phyloP scores from a whole-genome alignment of 2,113 vertebrate genomes.

The Calidris pygmaea region DNA sequence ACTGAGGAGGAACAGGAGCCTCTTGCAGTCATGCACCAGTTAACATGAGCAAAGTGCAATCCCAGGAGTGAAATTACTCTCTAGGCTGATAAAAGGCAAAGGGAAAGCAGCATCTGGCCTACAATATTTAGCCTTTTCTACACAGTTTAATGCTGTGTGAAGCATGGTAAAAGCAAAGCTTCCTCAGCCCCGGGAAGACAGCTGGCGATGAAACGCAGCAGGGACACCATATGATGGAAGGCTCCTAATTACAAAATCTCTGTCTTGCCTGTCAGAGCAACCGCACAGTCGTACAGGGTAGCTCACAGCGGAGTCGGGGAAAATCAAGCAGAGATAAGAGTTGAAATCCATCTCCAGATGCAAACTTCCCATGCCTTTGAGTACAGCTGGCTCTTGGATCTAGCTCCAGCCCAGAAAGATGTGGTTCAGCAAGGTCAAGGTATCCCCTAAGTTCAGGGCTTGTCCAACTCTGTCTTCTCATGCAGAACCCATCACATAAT shows the following conservation, averaged over 20 bases:
- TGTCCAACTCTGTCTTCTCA: not conserved
- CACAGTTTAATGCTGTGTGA: slow-evolving; percentile 62
- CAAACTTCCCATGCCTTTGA: not conserved
- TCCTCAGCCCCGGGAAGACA: slow-evolving; percentile 29
- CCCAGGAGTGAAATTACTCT: slow-evolving; percentile 53
- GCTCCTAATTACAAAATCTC: slow-evolving; percentile 51
- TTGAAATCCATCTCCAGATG: slow-evolving; percentile 17
- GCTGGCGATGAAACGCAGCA: slow-evolving; percentile 24
- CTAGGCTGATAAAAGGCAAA: slow-evolving; percentile 52
- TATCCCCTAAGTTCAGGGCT: not conserved
- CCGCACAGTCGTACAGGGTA: not conserved
- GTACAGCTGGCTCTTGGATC: not conserved
- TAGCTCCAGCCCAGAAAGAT: not conserved
- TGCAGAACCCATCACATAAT: not conserved
- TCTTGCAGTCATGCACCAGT: slow-evolving; percentile 21
- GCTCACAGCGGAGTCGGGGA: not conserved
- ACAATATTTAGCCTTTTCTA: slow-evolving; percentile 59
- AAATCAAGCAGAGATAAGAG: not conserved
- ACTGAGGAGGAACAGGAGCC: not conserved
- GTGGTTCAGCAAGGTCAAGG: not conserved
- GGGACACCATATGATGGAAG: slow-evolving; percentile 42
- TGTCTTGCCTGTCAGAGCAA: slow-evolving; percentile 53
- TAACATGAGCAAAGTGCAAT: slow-evolving; percentile 35
- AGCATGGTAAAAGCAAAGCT: slow-evolving; percentile 59
- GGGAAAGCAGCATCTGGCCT: slow-evolving; percentile 62